These are phyloP conservation scores for Cyprinodon variegatus DNA, from an alignment of 2,113 vertebrate genomes.

Conservation along the genomic window DNA sequence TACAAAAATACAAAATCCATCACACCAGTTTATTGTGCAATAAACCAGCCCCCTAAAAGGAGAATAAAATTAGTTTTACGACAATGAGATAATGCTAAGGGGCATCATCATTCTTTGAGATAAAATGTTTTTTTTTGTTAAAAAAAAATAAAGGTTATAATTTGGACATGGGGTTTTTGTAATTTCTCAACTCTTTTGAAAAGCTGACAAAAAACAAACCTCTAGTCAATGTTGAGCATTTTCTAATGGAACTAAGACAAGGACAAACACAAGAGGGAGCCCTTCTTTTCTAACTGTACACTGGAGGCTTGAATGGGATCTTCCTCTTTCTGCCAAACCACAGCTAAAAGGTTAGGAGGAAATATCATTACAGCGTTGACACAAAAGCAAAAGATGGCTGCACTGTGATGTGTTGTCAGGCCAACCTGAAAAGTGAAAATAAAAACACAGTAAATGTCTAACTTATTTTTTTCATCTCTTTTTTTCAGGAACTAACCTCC, in stretches of 20 bases:
- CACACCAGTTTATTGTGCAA: not conserved
- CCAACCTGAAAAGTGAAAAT: not conserved
- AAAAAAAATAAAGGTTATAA: too few species aligned
- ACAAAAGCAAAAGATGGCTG: not conserved
- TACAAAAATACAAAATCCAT: not conserved
- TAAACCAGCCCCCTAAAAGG: not conserved
- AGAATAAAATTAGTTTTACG: too few species aligned
- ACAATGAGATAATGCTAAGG: not conserved
- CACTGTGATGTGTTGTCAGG: not conserved
- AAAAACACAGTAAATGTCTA: not conserved
- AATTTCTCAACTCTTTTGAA: not conserved
- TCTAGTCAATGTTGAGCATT: not conserved
- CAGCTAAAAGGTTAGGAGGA: not conserved
- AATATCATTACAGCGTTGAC: not conserved
- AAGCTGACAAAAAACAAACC: not conserved
- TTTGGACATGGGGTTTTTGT: too few species aligned
- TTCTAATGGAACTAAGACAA: not conserved
- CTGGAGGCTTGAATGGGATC: not conserved
- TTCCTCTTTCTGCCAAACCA: not conserved
- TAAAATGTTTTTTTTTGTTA: not conserved
- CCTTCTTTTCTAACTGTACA: not conserved
- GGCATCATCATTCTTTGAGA: not conserved
- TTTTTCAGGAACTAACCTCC: conserved; percentile 11
- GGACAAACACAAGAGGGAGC: conserved; percentile 46
- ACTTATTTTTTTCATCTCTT: not conserved